Evolutionary conservation across 2,888 invertebrate species (phyloP).

Genomic region (Acholoe squamosa): DNA sequence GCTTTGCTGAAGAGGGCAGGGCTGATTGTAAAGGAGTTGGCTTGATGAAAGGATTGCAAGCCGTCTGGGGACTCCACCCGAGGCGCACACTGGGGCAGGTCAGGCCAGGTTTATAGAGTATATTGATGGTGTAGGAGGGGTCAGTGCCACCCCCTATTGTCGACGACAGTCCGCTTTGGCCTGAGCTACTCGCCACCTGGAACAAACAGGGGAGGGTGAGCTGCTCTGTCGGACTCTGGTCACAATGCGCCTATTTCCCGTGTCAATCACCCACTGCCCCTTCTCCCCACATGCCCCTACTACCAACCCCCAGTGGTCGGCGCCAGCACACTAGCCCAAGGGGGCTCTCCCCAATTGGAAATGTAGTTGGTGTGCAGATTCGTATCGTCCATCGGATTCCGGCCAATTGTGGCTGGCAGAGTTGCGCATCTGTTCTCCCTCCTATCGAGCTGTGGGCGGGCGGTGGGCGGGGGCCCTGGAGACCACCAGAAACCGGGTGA

Average conservation of each 20-base stretch:
- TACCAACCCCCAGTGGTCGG: background rate
- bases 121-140: background rate
- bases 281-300: background rate
- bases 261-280: constrained; percentile 15
- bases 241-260: constrained; percentile 28
- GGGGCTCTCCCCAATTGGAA: constrained; percentile 9
- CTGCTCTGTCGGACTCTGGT: background rate
- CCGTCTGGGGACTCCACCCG: background rate
- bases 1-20: background rate
- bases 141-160: background rate
- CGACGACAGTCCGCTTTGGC: background rate
- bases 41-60: background rate
- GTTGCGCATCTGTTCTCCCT: constrained; percentile 33
- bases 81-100: background rate
- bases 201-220: background rate
- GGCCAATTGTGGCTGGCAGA: constrained; percentile 29
- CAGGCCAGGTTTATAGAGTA: background rate
- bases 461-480: background rate
- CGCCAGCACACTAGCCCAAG: background rate
- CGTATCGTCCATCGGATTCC: constrained; percentile 22
- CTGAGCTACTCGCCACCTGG: background rate
- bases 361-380: constrained; percentile 40
- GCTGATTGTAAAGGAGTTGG: background rate
- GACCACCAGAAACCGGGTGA: background rate
- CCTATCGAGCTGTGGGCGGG: background rate